These are phyloP conservation scores for Rhinogobius similis DNA, from an alignment of 2,113 vertebrate species.

Conservation along the genomic window DNA sequence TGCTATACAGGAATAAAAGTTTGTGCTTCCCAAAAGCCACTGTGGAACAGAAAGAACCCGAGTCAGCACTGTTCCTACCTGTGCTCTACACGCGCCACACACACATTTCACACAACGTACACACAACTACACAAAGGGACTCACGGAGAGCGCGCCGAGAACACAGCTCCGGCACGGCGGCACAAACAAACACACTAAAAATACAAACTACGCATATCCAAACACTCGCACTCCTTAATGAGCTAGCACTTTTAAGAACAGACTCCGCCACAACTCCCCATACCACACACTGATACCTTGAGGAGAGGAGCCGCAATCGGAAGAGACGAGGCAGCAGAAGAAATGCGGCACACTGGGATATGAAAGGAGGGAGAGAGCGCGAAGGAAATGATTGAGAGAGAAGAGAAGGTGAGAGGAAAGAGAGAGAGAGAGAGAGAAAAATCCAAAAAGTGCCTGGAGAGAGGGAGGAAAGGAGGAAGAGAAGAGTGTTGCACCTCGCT, in stretches of 20 bases:
- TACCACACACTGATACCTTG: constrained; percentile 80
- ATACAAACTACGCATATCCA: constrained; percentile 83
- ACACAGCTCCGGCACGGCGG: constrained; percentile 70
- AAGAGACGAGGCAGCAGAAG: constrained; percentile 67
- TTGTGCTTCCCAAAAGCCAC: constrained; percentile 68
- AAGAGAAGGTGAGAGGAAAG: constrained; percentile 66
- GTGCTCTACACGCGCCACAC: constrained; percentile 64
- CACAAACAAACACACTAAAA: constrained; percentile 86
- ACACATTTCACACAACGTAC: constrained; percentile 49
- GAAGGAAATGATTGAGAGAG: constrained; percentile 33
- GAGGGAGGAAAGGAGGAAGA: constrained; percentile 67
- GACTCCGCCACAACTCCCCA: constrained; percentile 68
- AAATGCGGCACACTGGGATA: constrained; percentile 74
- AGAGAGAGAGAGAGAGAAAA: constrained; percentile 73
- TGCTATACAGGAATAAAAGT: constrained; percentile 72
- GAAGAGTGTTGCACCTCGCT: constrained; percentile 72
- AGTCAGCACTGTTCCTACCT: constrained; percentile 75
- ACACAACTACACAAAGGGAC: constrained; percentile 33
- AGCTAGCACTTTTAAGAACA: constrained; percentile 81
- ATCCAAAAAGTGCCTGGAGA: constrained; percentile 79
- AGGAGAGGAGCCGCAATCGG: constrained; percentile 76
- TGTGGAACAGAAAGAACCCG: constrained; percentile 74
- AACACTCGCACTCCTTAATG: constrained; percentile 82
- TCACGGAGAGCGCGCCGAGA: constrained; percentile 64
- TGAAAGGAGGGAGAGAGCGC: constrained; percentile 56